Evolutionary conservation across 2,888 invertebrate genomes (phyloP), one percentile per base, ranked within the genome.

Genomic region (Drosophila lutescens): DNA sequence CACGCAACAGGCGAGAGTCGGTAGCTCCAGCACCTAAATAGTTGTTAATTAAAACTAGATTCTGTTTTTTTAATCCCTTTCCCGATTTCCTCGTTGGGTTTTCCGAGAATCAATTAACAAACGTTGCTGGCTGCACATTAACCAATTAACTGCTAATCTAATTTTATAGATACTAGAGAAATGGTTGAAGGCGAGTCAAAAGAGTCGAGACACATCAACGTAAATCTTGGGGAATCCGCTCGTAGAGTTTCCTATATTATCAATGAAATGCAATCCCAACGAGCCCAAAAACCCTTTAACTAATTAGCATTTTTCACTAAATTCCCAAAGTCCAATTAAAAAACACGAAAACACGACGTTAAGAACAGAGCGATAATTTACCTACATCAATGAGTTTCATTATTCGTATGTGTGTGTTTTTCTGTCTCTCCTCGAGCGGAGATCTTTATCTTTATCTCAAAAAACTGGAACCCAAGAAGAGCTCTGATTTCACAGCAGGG

Each of bases 261-360:
- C 89, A 86, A 86, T 86, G 89, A 86, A 86, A 86, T 75, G 86
- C 87, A 86, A 88, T 88, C 84, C 86, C 62, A 61, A 40, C 50
- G 40, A 13, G 10, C 30, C 34, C 56, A 30, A 55, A 71, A 54
- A 67, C 81, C 86, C 78, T 80, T 88, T 78, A 85, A 89, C 90
- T 90, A 91, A 90, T 91, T 90, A 90, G 91, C 91, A 91, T 90
- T 91, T 84, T 91, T 91, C 83, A 86, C 86, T 85, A 88, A 91
- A 91, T 91, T 90, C 90, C 86, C 86, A 86, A 89, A 88, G 84
- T 78, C 90, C 89, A 91, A 91, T 91, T 90, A 90, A 90, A 90
- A 89, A 88, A 91, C 88, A 90, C 86, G 85, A 86, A 86, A 86
- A 86, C 86, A 89, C 89, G 88, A 86, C 86, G 84, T 83, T 88